A percentile compares a stretch with the other conserved stretches of the same genome.
phyloP scores from a whole-genome alignment of 2,888 invertebrate species.

The Lycia hirtaria region DNA sequence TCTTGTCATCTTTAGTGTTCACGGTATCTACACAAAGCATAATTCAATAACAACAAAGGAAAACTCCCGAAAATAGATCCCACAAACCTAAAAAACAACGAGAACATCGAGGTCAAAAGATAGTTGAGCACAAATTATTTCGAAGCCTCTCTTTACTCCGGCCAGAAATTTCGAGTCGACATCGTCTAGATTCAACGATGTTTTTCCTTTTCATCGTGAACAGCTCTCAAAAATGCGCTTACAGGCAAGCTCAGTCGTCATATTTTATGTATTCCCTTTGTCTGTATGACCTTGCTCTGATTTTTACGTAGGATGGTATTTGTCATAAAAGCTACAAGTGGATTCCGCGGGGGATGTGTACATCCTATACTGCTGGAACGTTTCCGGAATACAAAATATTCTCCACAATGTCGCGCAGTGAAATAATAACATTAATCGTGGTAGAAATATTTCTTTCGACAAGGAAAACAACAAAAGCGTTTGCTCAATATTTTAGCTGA shows the following conservation, averaged over 20 bases:
- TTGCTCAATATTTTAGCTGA: conserved; percentile 20
- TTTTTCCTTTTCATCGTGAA: conserved; percentile 48
- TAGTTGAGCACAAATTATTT: conserved; percentile 35
- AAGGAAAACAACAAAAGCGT: conserved; percentile 22
- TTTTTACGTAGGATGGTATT: conserved; percentile 32
- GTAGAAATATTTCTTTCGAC: conserved; percentile 17
- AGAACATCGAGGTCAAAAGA: conserved; percentile 20
- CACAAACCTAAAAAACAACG: conserved; percentile 6
- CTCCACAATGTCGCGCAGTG: conserved; percentile 2
- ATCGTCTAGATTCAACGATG: conserved; percentile 36
- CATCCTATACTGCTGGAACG: conserved; percentile 9
- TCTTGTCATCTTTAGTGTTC: too few relatives aligned
- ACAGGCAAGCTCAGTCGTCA: conserved; percentile 35
- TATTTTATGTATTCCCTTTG: conserved; percentile 49
- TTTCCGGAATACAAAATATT: conserved; percentile 19
- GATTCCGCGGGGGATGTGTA: conserved; percentile 14
- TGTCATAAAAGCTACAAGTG: conserved; percentile 37
- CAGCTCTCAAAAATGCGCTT: conserved; percentile 47
- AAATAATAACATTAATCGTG: conserved; percentile 11
- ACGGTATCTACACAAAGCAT: background rate
- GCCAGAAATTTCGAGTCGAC: conserved; percentile 36
- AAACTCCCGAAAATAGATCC: background rate
- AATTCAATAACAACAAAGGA: background rate
- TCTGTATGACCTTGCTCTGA: conserved; percentile 33
- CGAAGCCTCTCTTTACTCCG: conserved; percentile 47